These are phyloP conservation scores for Phycodurus eques DNA, from an alignment of 2,113 vertebrate genomes.

Conservation along the genomic window DNA sequence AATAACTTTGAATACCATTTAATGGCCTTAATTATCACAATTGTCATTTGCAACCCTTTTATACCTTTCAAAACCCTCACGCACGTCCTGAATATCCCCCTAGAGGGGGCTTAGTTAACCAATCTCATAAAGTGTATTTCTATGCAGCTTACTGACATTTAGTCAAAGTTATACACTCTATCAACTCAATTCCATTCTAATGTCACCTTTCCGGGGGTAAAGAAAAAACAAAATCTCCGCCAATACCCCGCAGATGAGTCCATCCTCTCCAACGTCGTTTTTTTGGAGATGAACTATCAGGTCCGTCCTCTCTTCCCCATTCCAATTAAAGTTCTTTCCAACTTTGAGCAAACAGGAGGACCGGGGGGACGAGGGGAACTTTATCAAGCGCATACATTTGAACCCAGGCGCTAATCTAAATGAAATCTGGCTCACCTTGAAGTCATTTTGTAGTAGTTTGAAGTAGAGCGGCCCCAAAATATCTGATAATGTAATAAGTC, in stretches of 20 bases:
- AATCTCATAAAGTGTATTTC: background rate
- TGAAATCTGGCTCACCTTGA: conserved; percentile 62
- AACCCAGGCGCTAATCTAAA: conserved; percentile 63
- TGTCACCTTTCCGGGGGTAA: background rate
- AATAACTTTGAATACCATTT: conserved; percentile 1
- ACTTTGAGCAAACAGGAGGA: conserved; percentile 18
- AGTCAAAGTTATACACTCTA: background rate
- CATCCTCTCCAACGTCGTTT: background rate
- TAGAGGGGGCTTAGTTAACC: background rate
- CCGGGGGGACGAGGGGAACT: conserved; percentile 6
- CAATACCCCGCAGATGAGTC: background rate
- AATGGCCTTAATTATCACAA: background rate
- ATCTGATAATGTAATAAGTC: conserved; percentile 51
- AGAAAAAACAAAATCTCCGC: background rate
- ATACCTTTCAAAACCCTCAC: background rate
- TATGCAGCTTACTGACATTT: background rate
- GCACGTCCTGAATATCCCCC: background rate
- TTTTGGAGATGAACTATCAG: background rate
- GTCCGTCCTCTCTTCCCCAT: background rate
- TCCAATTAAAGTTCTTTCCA: conserved; percentile 13
- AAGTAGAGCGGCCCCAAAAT: conserved; percentile 23
- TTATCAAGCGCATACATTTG: conserved; percentile 28
- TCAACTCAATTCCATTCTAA: background rate
- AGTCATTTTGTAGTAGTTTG: conserved; percentile 45
- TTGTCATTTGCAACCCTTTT: background rate